phyloP scores from a whole-genome alignment of 2,113 vertebrate species.

The Apteryx owenii region DNA sequence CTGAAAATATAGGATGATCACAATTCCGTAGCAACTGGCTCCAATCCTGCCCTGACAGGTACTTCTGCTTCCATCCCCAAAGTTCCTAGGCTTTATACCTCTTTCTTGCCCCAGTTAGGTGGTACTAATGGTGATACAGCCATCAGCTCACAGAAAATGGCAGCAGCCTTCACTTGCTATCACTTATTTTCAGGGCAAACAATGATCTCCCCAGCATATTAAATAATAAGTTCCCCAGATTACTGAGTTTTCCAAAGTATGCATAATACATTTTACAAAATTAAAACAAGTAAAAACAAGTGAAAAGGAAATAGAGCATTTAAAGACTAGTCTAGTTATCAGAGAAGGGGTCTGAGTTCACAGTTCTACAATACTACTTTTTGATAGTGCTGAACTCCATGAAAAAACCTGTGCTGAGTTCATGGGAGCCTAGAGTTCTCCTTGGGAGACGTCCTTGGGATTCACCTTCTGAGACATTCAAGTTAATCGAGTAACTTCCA shows the following conservation, averaged over 20 bases:
- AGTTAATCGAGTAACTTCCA: not conserved
- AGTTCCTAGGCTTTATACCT: not conserved
- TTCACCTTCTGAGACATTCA: not conserved
- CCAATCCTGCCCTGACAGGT: not conserved
- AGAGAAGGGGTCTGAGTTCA: not conserved
- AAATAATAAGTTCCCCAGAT: not conserved
- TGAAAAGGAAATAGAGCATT: not conserved
- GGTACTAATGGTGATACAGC: rapidly evolving
- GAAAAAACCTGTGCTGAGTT: not conserved
- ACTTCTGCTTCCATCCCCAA: not conserved
- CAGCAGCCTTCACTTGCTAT: not conserved
- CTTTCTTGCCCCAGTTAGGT: not conserved
- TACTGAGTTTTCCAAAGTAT: not conserved
- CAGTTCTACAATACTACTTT: not conserved
- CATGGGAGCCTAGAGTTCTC: not conserved
- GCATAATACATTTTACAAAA: not conserved
- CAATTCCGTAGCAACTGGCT: not conserved
- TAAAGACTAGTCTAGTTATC: not conserved
- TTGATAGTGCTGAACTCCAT: not conserved
- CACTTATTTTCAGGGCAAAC: not conserved
- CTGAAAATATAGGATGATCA: not conserved
- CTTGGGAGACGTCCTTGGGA: not conserved
- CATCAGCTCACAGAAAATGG: not conserved
- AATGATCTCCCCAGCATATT: not conserved
- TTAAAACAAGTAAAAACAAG: not conserved